Base-by-base conservation (phyloP, 2,113 vertebrate species). In the Rhabdornis inornatus region DNA sequence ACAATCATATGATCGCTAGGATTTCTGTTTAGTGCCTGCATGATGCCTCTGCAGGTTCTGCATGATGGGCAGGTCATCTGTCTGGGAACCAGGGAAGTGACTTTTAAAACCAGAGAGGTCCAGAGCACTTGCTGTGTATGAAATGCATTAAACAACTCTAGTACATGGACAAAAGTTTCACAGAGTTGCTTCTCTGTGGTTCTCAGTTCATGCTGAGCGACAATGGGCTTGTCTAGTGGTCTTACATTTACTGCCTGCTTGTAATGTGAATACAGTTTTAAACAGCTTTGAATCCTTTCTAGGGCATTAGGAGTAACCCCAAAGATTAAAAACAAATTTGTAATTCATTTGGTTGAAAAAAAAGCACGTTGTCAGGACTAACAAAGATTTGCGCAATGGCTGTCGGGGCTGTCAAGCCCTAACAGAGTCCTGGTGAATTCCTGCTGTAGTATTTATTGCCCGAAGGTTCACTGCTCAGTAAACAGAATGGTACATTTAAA, bases 311-410 rank as follows among this genome's bases (percentile, higher is more conserved):
- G 31, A 76, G 37, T 70, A 95, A 95, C 49, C 53, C 17, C 23
- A 42, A 91, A 94, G 94, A 96, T 94, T 92, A 95, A 93, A 95
- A 94, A 89, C 65, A 94, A 96, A 95, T 92, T 94, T 95, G 89
- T 96, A 94, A 89, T 95, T 92, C 89, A 65, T 94, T 94, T 94
- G 65, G 80, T 91, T 84, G 22, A 24, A 83, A 92, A 86, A 39
- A 30, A 52, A 28, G 50, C 50, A 24, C 23, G 33, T 95, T 95
- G 91, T 91, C 87, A 91, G 74, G 66, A 64, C 84, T 95, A 85
- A 95, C 84, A 94, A 96, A 91, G 95, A 87, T 79, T 79, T 72
- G 74, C 0, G 57, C 84, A 79, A 83, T 82, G 78, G 91, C 89
- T 96, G 91, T 74, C 89, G 85, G 60, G 81, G 77, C 87, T 97